Conservation (phyloP, 2,888 invertebrate genomes). For the Stenodera caucasica region DNA sequence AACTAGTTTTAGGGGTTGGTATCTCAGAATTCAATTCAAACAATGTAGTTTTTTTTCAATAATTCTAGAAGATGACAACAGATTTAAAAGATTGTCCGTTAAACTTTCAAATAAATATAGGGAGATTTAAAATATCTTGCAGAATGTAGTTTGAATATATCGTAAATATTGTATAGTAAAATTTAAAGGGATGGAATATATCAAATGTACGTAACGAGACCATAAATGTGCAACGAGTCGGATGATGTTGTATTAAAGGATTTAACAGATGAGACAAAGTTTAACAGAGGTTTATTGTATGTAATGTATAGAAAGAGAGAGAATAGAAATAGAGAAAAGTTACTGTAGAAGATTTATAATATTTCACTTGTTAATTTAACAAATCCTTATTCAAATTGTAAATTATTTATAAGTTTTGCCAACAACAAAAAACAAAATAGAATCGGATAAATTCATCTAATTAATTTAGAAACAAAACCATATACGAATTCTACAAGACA, state of each 20-base stretch:
- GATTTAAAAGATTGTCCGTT: neutral
- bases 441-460: no score
- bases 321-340: no score
- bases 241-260: constrained; percentile 21
- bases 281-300: neutral
- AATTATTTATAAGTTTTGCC: no score
- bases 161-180: neutral
- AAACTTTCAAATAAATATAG: no score
- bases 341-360: no score
- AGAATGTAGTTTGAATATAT: neutral
- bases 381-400: no score
- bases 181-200: constrained; percentile 12
- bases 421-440: neutral
- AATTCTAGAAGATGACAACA: neutral
- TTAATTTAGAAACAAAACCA: no score
- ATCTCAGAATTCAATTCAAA: no score
- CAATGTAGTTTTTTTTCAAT: no score
- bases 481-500: no score
- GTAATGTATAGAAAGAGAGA: neutral
- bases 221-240: constrained; percentile 14
- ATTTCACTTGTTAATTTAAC: no score
- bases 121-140: no score
- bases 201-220: constrained; percentile 12
- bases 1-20: neutral
- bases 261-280: constrained; percentile 17